Base-by-base conservation (phyloP, 2,113 vertebrate species). In the Megalops atlanticus region DNA sequence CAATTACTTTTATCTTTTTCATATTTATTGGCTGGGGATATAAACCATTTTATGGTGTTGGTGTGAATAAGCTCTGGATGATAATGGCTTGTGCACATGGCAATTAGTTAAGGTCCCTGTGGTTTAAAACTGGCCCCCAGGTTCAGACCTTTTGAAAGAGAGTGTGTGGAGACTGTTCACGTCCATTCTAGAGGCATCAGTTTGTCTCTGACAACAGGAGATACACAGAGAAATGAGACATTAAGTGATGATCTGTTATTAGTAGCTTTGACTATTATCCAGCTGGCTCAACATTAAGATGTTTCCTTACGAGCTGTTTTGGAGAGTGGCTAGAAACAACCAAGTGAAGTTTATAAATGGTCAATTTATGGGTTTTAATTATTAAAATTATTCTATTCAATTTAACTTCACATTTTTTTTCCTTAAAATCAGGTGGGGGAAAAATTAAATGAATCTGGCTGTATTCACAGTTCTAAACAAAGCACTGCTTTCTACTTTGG, bases 161-260 rank as follows among this genome's bases (percentile, higher is more conserved):
- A 6, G 71, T 36, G 33, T 36, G 38, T 8, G 31, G 12, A 35
- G 21, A 7, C 41, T n/a, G 33, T 58, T 27, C 14, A 21, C 31
- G 69, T 69, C 38, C 24, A 76, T 68, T 18, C 39, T 58, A 43
- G 15, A 68, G 52, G 38, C 27, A 76, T 47, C 18, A 35, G 33
- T 31, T 58, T 52, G 6, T 27, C 76, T 52, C 75, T 41, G 1
- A 43, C 38, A n/a, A 18, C n/a, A 4, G 69, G 73, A 76, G 36
- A 33, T 58, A 31, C 40, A 73, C 68, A 47, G 68, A 11, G 6
- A 41, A 15, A 24, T 74, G 79, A 54, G 79, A 33, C 74, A 38
- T 43, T 35, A 52, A 73, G 75, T 75, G 72, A 47, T 81, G 81
- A 83, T 72, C 49, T 76, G 78, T 83, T 81, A 81, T 82, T 74